Evolutionary conservation across 2,888 invertebrate species (phyloP).

Genomic region (Tetranychus piercei): DNA sequence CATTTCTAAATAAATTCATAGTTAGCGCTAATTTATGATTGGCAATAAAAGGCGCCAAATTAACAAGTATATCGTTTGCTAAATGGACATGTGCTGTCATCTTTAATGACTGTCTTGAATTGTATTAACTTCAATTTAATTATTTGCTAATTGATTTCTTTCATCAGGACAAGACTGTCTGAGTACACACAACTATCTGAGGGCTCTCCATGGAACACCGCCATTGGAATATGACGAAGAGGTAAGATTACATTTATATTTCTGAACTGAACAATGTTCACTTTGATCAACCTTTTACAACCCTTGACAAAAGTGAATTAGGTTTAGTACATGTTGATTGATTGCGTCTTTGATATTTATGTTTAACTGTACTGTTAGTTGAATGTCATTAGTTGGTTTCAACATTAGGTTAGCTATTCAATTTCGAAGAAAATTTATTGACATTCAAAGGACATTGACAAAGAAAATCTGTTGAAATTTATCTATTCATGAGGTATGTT

Average conservation of each 20-base stretch:
- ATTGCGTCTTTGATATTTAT: too few species aligned
- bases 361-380: not conserved
- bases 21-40: too few species aligned
- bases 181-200: not conserved
- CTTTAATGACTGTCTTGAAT: not conserved
- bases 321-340: too few species aligned
- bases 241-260: not conserved
- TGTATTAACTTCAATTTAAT: not conserved
- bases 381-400: not conserved
- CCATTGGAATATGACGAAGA: conserved; percentile 3
- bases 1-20: too few species aligned
- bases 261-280: too few species aligned
- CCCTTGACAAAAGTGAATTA: too few species aligned
- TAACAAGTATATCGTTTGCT: too few species aligned
- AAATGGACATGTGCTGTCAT: not conserved
- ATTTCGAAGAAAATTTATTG: not conserved
- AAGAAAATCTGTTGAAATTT: not conserved
- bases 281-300: too few species aligned
- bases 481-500: not conserved
- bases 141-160: not conserved
- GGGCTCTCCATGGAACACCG: not conserved
- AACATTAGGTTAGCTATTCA: not conserved
- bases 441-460: not conserved
- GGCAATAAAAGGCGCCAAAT: too few species aligned
- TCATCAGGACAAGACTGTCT: not conserved